Evolutionary conservation across 2,113 vertebrate species (phyloP), one percentile per base, ranked within the genome.

Genomic region (Ophthalmolycus amberensis): DNA sequence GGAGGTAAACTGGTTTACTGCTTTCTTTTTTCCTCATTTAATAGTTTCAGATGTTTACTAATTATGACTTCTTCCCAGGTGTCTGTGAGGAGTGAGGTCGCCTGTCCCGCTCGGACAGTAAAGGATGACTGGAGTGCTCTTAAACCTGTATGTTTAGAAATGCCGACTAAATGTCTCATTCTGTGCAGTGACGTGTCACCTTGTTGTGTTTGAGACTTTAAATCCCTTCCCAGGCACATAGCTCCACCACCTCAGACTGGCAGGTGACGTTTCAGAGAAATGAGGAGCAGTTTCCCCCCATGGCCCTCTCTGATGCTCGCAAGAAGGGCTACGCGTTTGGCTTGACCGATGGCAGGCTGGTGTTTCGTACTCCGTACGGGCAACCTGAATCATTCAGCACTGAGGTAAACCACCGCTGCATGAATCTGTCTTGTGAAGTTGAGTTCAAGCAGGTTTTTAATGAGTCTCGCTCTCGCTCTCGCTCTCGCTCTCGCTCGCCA

Each of bases 361-460:
- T 95, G 0, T 93, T 95, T 77, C 91, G 93, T 5, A 74, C 92
- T 1, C 67, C 89, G 0, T 92, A 92, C 68, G 87, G 87, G 66
- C 88, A 91, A 65, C 86, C 80, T 9, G 52, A 92, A 15, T 86
- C 93, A 1, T 77, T 82, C 52, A 58, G 11, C 20, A 66, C 67
- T 20, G 69, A 79, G 88, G 94, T 94, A 81, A 83, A 48, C 2
- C 0, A 16, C 5, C 2, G n/a, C 8, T 14, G 1, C 25, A 18
- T 16, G 12, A 10, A 9, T 18, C 56, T 14, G 14, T n/a, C 1
- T 38, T 5, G 16, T n/a, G 8, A 8, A 10, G 0, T 34, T n/a
- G 27, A 0, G 3, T 25, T 6, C 11, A 15, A 8, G 14, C 15
- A 12, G 20, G 64, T 3, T 40, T 15, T 65, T 3, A 48, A 2